Percentiles rank a stretch among this genome's conserved stretches.
Evolutionary conservation across 1,140 invertebrate genomes (phyloP).

Genomic region (Drosophila melanica): DNA sequence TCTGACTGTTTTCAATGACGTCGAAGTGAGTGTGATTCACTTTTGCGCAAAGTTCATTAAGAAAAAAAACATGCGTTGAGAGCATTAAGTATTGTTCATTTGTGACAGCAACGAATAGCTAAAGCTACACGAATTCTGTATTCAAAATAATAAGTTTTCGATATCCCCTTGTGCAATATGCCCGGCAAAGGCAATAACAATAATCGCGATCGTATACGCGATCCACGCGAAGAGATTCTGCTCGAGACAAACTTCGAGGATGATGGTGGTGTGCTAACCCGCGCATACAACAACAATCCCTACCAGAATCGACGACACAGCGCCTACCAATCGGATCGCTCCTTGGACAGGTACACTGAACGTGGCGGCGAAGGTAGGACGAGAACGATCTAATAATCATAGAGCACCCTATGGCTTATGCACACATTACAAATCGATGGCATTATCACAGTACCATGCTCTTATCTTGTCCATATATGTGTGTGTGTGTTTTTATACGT

Average conservation of each 20-base stretch:
- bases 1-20: constrained; percentile 20
- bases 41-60: constrained; percentile 25
- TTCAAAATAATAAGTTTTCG: constrained; percentile 15
- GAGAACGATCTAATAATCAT: neutral
- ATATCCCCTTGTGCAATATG: constrained; percentile 58
- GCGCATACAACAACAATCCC: constrained; percentile 79
- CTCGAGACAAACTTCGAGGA: constrained; percentile 84
- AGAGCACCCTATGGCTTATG: constrained; percentile 21
- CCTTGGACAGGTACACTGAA: constrained; percentile 83
- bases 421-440: neutral
- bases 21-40: constrained; percentile 39
- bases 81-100: constrained; percentile 25
- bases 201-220: constrained; percentile 77
- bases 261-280: constrained; percentile 79
- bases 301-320: constrained; percentile 73
- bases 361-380: constrained; percentile 76
- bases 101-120: constrained; percentile 9
- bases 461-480: constrained; percentile 15
- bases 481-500: neutral
- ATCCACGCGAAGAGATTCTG: constrained; percentile 82
- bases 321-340: constrained; percentile 77
- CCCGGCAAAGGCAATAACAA: constrained; percentile 61
- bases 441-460: constrained; percentile 29
- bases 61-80: constrained; percentile 24
- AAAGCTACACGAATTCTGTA: neutral